These are phyloP conservation scores for Scaptomyza tumidula DNA, from an alignment of 2,888 invertebrate species.

Conservation along the genomic window DNA sequence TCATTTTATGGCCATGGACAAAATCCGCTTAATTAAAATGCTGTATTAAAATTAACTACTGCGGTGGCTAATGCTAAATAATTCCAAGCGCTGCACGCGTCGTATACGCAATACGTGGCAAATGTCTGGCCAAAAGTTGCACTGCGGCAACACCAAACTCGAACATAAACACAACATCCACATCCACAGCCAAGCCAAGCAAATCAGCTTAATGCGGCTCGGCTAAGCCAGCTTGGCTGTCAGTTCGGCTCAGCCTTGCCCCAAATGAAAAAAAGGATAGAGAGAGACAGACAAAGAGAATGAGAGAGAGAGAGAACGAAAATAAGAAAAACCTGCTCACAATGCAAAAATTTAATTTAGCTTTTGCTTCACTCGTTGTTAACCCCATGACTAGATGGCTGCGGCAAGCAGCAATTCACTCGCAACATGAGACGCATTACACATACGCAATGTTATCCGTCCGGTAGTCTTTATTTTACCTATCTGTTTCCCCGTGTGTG, in stretches of 20 bases:
- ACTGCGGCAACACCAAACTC: conserved; percentile 38
- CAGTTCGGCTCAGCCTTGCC: conserved; percentile 9
- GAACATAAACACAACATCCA: conserved; percentile 7
- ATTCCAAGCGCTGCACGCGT: conserved; percentile 38
- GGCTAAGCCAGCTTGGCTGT: conserved; percentile 50
- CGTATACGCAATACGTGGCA: conserved; percentile 64
- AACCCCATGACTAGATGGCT: conserved; percentile 42
- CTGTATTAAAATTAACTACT: conserved; percentile 67
- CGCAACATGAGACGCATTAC: conserved; percentile 66
- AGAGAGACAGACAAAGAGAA: background rate
- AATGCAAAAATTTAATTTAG: conserved; percentile 76
- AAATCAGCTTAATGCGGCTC: conserved; percentile 74
- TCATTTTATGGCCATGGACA: conserved; percentile 19
- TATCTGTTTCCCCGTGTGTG: conserved; percentile 2
- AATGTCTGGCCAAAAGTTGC: conserved; percentile 33
- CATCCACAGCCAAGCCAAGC: conserved; percentile 24
- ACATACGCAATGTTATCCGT: conserved; percentile 67
- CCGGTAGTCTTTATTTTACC: background rate
- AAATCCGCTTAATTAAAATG: conserved; percentile 68
- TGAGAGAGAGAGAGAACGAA: background rate
- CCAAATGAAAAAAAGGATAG: background rate
- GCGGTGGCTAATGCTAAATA: conserved; percentile 61
- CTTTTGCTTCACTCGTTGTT: conserved; percentile 57
- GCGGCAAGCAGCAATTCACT: conserved; percentile 15
- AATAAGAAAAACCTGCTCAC: conserved; percentile 44